Evolutionary conservation across 2,113 vertebrate species (phyloP), one percentile per base, ranked within the genome.

Genomic region (Excalfactoria chinensis): DNA sequence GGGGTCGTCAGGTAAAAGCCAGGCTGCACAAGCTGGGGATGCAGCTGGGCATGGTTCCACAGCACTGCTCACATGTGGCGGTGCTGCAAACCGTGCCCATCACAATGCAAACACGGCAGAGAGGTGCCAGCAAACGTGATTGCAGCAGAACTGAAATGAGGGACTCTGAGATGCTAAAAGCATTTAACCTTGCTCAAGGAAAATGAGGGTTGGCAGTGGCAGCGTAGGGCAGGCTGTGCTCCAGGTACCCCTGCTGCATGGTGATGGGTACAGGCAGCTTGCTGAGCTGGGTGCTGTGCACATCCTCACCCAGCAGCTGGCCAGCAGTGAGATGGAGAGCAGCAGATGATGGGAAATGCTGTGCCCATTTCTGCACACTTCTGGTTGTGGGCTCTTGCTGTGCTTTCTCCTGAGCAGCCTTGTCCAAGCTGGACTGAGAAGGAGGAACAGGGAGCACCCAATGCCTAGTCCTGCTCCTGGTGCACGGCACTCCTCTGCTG

Each of bases 401-500:
- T 1, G 6, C 21, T 44, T 14, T 20, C 34, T 34, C 37, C 40
- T 11, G 59, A 1, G 7, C 58, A 48, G 49, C 69, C 20, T 34
- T 28, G 62, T 19, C 58, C 37, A 1, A 3, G 43, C 25, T 13
- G 43, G 32, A 66, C 11, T 3, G 12, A 69, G 6, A 6, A 1
- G 8, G 71, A 58, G 22, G 59, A 44, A 30, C 0, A 1, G 22
- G 49, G 59, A 44, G 16, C 68, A 25, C 5, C 0, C 4, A 64
- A 2, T 55, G 67, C n/a, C 34, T 0, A 21, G 44, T 25, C 64
- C 56, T 3, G 2, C 13, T 43, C 32, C 58, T 6, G 0, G 1
- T 4, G 12, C 2, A 4, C 28, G 10, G 62, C 15, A 53, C 68
- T 49, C 21, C 37, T 32, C 22, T 28, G 59, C 67, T 15, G 12